Evolutionary conservation across 2,888 invertebrate genomes (phyloP).

Genomic region (Nemoura dubitans): DNA sequence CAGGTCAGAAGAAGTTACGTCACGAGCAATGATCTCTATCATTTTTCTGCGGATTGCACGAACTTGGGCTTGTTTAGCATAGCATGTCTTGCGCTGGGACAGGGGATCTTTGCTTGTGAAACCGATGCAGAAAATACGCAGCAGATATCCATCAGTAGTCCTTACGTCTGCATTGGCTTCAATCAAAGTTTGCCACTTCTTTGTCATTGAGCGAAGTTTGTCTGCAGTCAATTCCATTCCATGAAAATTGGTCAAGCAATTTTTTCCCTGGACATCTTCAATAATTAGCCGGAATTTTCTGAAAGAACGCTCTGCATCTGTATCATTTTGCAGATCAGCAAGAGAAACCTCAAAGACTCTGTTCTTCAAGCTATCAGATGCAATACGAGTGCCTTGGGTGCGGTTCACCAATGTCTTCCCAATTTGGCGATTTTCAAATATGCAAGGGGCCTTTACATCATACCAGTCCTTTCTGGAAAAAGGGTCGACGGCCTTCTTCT

Average conservation of each 20-base stretch:
- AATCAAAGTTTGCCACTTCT: constrained; percentile 98
- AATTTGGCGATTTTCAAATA: constrained; percentile 96
- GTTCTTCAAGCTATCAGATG: constrained; percentile 96
- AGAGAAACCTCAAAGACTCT: constrained; percentile 98
- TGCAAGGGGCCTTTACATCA: constrained; percentile 98
- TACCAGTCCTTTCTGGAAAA: constrained; percentile 99
- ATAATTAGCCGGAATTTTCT: constrained; percentile 97
- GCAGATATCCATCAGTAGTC: constrained; percentile 95
- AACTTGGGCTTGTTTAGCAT: constrained; percentile 96
- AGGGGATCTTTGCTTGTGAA: constrained; percentile 96
- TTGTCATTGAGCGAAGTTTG: constrained; percentile 98
- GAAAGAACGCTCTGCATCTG: constrained; percentile 96
- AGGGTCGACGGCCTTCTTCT: constrained; percentile 99
- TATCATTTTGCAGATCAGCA: constrained; percentile 96
- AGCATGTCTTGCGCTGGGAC: constrained; percentile 96
- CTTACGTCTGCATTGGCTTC: constrained; percentile 98
- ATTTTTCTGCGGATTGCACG: constrained; percentile 96
- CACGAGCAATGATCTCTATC: constrained; percentile 94
- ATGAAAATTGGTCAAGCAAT: constrained; percentile 98
- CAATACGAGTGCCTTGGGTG: constrained; percentile 93
- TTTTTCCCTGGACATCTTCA: constrained; percentile 97
- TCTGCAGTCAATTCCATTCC: constrained; percentile 99
- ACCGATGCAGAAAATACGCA: constrained; percentile 98
- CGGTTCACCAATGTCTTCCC: constrained; percentile 99
- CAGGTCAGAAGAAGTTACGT: constrained; percentile 89